These are phyloP conservation scores for Pomacea maculata DNA, from an alignment of 1,140 invertebrate species.

Conservation along the genomic window DNA sequence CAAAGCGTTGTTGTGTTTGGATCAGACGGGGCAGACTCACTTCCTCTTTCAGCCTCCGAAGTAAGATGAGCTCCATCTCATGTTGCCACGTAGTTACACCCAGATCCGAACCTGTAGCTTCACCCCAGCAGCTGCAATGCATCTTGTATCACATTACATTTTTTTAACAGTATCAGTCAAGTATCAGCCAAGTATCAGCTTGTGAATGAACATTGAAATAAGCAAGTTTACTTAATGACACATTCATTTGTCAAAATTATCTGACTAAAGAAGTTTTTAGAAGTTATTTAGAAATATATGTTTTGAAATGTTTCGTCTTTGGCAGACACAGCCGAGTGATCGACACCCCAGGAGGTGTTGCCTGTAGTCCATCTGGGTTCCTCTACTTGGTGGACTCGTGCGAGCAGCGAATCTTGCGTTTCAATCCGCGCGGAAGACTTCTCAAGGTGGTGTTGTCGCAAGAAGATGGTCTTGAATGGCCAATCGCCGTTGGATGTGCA, in stretches of 20 bases:
- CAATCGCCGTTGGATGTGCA: constrained; percentile 4
- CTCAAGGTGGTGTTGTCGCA: constrained; percentile 14
- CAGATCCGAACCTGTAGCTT: too few species aligned
- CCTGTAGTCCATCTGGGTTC: constrained; percentile 12
- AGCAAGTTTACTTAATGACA: too few species aligned
- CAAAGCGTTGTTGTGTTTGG: background rate
- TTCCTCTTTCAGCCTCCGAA: background rate
- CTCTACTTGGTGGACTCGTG: constrained; percentile 17
- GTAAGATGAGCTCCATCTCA: background rate
- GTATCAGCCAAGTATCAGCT: too few species aligned
- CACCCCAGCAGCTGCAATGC: too few species aligned
- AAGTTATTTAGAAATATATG: background rate
- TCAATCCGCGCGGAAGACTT: background rate
- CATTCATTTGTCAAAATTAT: too few species aligned
- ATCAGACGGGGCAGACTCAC: background rate
- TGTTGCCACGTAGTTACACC: too few species aligned
- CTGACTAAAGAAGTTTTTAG: background rate
- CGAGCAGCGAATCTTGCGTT: constrained; percentile 7
- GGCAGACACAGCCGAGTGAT: constrained; percentile 10
- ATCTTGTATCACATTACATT: too few species aligned
- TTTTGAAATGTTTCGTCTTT: background rate
- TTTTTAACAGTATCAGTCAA: too few species aligned
- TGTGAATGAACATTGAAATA: too few species aligned
- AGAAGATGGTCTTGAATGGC: constrained; percentile 14
- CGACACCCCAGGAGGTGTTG: constrained; percentile 17